A percentile compares a stretch with the other conserved stretches of the same genome.
phyloP scores from a whole-genome alignment of 2,888 invertebrate genomes.

The Lasius platythorax region DNA sequence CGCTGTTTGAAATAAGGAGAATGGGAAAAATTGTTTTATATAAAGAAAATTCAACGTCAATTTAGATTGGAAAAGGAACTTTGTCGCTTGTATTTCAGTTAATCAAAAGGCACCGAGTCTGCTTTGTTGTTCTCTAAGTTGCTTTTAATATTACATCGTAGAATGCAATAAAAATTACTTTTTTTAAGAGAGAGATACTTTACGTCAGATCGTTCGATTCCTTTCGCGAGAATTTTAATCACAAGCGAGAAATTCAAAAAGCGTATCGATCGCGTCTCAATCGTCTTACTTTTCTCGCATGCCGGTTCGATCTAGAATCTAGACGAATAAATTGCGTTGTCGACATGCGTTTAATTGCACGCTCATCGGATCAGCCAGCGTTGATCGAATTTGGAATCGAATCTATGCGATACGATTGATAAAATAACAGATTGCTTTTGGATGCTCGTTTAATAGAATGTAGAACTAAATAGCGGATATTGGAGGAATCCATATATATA shows the following conservation, averaged over 20 bases:
- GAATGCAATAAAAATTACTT: slow-evolving; percentile 15
- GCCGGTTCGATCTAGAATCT: slow-evolving; percentile 31
- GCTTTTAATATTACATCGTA: slow-evolving; percentile 30
- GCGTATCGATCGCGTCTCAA: slow-evolving; percentile 40
- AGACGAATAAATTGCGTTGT: slow-evolving; percentile 56
- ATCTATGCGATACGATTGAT: slow-evolving; percentile 39
- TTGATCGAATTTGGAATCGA: slow-evolving; percentile 35
- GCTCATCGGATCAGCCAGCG: slow-evolving; percentile 40
- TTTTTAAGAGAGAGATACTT: neutral
- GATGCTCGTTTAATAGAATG: slow-evolving; percentile 45
- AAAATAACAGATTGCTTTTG: slow-evolving; percentile 42
- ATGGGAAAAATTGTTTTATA: neutral
- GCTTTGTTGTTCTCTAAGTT: neutral
- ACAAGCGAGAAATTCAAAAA: slow-evolving; percentile 36
- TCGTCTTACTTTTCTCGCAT: slow-evolving; percentile 45
- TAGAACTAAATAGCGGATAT: slow-evolving; percentile 35
- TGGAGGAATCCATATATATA: neutral
- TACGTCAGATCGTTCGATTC: neutral
- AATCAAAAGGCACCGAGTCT: slow-evolving; percentile 5
- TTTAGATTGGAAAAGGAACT: neutral
- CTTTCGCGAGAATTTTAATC: slow-evolving; percentile 14
- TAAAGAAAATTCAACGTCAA: neutral
- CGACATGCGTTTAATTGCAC: slow-evolving; percentile 60
- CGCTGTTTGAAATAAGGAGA: neutral
- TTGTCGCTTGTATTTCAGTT: neutral